Evolutionary conservation across 2,888 invertebrate species (phyloP).

Genomic region (Phyllotreta striolata): DNA sequence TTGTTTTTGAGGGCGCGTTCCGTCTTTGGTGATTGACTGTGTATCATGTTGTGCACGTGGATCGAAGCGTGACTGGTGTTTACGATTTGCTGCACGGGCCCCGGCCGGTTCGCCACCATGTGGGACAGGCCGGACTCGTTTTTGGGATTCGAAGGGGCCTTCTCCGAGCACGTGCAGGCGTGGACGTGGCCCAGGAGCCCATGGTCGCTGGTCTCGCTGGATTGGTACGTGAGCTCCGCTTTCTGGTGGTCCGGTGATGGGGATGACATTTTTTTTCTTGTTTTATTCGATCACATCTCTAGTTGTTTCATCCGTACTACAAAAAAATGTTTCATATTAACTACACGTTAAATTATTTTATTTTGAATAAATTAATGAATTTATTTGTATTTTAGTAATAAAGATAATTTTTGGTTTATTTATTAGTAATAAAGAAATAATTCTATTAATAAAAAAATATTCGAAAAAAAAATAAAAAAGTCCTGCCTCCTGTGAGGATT

Average conservation of each 20-base stretch:
- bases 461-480: slow-evolving; percentile 19
- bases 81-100: slow-evolving; percentile 44
- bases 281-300: slow-evolving; percentile 19
- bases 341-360: no score
- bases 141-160: slow-evolving; percentile 50
- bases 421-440: no score
- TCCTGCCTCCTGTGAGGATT: slow-evolving; percentile 34
- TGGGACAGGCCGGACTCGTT: slow-evolving; percentile 47
- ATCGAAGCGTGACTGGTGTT: slow-evolving; percentile 47
- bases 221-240: slow-evolving; percentile 57
- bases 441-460: no score
- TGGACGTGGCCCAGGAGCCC: slow-evolving; percentile 54
- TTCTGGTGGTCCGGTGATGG: slow-evolving; percentile 58
- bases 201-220: slow-evolving; percentile 58
- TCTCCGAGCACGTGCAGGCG: slow-evolving; percentile 52
- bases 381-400: no score
- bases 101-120: slow-evolving; percentile 39
- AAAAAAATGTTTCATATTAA: no score
- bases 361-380: no score
- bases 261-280: slow-evolving; percentile 47
- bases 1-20: slow-evolving; percentile 46
- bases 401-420: no score
- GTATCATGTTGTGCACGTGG: slow-evolving; percentile 51
- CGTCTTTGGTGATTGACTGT: slow-evolving; percentile 41
- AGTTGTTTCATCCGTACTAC: not conserved